A percentile compares a stretch with the other conserved stretches of the same genome.
Conservation (phyloP, 2,113 vertebrate species). For the Onychorhynchus coronatus region DNA sequence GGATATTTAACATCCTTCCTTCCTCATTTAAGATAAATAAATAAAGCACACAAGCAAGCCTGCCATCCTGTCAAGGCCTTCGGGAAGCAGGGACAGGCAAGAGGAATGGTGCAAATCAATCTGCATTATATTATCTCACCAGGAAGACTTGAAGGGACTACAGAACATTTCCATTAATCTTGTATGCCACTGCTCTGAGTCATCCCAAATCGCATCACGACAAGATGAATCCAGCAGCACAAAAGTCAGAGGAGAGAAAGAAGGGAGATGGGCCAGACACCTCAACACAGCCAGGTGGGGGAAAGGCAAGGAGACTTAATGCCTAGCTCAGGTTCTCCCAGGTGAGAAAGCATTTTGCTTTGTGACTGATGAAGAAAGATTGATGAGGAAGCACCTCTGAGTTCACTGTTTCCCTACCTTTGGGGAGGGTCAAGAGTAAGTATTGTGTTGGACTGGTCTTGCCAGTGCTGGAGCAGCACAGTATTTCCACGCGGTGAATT, state of each 20-base stretch:
- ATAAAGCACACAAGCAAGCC: background rate
- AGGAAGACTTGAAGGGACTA: background rate
- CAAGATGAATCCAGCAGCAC: background rate
- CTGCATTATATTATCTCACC: slow-evolving; percentile 35
- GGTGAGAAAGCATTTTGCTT: background rate
- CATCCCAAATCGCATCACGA: background rate
- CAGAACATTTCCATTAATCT: slow-evolving; percentile 39
- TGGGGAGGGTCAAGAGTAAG: background rate
- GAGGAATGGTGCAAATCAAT: slow-evolving; percentile 29
- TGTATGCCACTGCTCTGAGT: background rate
- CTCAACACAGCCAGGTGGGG: rapidly evolving
- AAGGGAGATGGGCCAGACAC: background rate
- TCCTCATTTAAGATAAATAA: slow-evolving; percentile 2
- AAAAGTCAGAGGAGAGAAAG: background rate
- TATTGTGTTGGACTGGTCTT: rapidly evolving
- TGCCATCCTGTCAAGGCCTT: background rate
- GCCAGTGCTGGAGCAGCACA: background rate
- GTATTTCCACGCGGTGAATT: background rate
- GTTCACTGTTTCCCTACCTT: background rate
- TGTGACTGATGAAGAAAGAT: background rate
- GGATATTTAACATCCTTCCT: background rate
- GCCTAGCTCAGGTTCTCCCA: background rate
- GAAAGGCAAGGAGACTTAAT: background rate
- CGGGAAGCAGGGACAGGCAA: background rate
- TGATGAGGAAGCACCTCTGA: background rate